Percentiles rank a stretch among this genome's conserved stretches.
Conservation (phyloP, 1,140 invertebrate genomes). For the Teleogryllus occipitalis region DNA sequence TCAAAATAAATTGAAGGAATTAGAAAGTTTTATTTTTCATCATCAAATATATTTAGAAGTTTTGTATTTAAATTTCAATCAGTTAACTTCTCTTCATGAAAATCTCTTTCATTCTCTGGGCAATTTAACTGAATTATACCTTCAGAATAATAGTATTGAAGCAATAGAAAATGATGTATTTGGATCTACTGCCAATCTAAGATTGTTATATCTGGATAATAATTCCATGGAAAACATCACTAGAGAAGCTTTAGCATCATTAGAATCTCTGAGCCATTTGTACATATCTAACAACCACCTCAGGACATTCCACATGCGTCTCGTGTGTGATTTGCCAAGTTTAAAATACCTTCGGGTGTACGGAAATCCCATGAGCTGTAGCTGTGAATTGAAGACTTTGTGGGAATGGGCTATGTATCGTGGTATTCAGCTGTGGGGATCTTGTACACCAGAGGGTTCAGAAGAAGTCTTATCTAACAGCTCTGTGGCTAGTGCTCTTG, state of each 20-base stretch:
- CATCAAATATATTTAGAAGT: not conserved
- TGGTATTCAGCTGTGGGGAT: not conserved
- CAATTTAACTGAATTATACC: not conserved
- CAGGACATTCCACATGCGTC: not conserved
- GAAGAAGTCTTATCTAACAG: not conserved
- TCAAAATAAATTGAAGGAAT: not conserved
- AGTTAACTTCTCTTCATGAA: not conserved
- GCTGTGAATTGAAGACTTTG: not conserved
- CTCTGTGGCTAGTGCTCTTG: not conserved
- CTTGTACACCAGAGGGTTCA: not conserved
- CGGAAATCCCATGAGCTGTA: not conserved
- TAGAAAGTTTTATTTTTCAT: not conserved
- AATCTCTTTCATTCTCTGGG: not conserved
- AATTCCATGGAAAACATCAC: not conserved
- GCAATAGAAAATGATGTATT: not conserved
- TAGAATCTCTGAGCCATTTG: not conserved
- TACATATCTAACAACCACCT: not conserved
- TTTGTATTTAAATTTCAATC: not conserved
- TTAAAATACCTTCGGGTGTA: constrained; percentile 6
- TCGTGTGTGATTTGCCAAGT: not conserved
- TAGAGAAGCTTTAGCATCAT: not conserved
- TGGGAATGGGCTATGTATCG: not conserved
- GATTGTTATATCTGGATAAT: not conserved
- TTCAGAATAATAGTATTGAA: not conserved
- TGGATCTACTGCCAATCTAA: not conserved